Evolutionary conservation across 2,888 invertebrate genomes (phyloP).

Genomic region (Phaonia tiefii): DNA sequence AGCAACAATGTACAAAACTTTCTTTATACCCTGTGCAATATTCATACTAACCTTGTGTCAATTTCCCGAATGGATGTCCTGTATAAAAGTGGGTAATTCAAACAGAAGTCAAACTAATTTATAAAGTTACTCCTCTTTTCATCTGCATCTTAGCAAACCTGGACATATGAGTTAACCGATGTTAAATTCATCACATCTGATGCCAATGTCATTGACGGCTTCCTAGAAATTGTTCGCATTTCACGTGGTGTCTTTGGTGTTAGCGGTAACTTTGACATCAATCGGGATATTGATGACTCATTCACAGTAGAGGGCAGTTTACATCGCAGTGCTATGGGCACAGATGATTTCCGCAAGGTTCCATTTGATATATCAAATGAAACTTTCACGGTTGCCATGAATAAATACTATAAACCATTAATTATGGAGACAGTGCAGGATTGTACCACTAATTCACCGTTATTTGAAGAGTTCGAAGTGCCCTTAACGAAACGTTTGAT

Average conservation of each 20-base stretch:
- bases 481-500: slow-evolving; percentile 17
- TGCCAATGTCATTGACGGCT: not conserved
- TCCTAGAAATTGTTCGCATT: not conserved
- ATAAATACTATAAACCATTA: slow-evolving; percentile 7
- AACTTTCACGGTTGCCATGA: not conserved
- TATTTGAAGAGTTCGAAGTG: not conserved
- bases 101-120: no score
- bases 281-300: not conserved
- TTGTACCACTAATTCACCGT: not conserved
- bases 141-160: not conserved
- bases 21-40: no score
- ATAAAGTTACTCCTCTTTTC: no score
- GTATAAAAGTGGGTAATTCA: no score
- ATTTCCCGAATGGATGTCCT: no score
- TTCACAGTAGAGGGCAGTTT: not conserved
- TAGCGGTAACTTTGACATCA: not conserved
- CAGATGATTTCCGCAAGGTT: not conserved
- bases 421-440: not conserved
- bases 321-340: not conserved
- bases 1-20: no score
- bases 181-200: not conserved
- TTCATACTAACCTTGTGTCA: no score
- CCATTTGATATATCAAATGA: not conserved
- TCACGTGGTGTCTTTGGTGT: not conserved
- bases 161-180: not conserved